A percentile compares a stretch with the other conserved stretches of the same genome.
Conservation (phyloP, 2,113 vertebrate genomes). For the Aleadryas rufinucha region DNA sequence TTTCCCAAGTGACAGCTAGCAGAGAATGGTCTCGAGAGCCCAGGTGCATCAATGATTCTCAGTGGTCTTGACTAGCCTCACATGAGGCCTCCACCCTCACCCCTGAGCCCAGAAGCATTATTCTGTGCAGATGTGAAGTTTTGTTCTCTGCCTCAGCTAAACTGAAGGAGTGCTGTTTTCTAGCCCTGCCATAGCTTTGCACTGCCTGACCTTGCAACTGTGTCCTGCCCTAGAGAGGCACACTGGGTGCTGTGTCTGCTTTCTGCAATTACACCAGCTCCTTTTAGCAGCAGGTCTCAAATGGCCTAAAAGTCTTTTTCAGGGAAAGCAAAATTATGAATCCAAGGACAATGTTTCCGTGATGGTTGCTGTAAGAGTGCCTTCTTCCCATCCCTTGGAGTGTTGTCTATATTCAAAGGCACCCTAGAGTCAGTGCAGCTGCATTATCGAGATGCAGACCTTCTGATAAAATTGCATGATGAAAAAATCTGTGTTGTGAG, state of each 20-base stretch:
- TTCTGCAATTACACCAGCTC: background rate
- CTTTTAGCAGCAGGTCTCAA: background rate
- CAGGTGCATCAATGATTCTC: background rate
- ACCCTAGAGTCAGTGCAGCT: background rate
- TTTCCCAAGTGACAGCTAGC: background rate
- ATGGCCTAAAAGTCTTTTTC: background rate
- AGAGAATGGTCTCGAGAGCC: background rate
- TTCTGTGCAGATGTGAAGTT: background rate
- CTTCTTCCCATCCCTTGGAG: background rate
- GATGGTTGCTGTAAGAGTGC: background rate
- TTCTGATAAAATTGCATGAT: background rate
- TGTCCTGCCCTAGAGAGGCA: background rate
- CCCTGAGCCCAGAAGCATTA: background rate
- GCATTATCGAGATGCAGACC: background rate
- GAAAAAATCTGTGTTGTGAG: background rate
- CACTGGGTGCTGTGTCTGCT: background rate
- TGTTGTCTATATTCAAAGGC: background rate
- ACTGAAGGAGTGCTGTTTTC: background rate
- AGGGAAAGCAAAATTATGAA: background rate
- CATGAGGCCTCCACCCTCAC: background rate
- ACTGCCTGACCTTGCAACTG: background rate
- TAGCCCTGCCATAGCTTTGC: background rate
- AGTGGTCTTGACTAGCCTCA: background rate
- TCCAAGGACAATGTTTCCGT: background rate
- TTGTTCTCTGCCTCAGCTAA: background rate